These are phyloP conservation scores for Epinotia bilunana DNA, from an alignment of 2,888 invertebrate genomes.

Conservation along the genomic window DNA sequence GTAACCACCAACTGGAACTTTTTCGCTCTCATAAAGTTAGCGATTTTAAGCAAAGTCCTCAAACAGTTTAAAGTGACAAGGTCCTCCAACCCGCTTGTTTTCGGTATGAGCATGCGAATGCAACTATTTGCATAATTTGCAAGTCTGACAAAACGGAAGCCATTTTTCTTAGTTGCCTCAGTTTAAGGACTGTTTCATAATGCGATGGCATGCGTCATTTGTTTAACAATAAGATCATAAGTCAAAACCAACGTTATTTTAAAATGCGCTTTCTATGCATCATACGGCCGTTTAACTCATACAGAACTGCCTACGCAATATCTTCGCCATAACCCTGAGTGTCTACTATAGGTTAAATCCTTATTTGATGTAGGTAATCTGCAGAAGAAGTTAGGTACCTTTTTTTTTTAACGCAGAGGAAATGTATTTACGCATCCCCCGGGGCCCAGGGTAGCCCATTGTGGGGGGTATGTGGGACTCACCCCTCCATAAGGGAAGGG, in stretches of 20 bases:
- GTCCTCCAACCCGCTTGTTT: background rate
- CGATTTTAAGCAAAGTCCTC: background rate
- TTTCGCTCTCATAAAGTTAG: background rate
- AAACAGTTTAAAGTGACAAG: constrained; percentile 7
- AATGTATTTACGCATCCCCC: too few relatives aligned
- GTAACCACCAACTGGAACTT: background rate
- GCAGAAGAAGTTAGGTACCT: too few relatives aligned
- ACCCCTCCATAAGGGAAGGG: too few relatives aligned
- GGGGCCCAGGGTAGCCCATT: too few relatives aligned
- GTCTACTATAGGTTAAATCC: background rate
- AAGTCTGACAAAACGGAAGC: constrained; percentile 45
- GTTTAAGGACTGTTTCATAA: constrained; percentile 6
- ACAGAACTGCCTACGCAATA: background rate
- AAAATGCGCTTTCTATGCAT: background rate
- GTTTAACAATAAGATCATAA: background rate
- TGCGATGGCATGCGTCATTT: constrained; percentile 8
- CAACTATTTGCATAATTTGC: constrained; percentile 40
- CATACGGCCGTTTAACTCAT: background rate
- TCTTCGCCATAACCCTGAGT: background rate
- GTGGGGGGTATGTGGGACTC: too few relatives aligned
- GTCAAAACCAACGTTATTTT: background rate
- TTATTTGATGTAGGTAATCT: too few relatives aligned
- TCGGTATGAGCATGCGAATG: constrained; percentile 22
- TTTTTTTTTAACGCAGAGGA: too few relatives aligned
- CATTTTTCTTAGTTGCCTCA: constrained; percentile 27